Percentiles rank a stretch among this genome's conserved stretches.
These are phyloP conservation scores for Tinamus guttatus DNA, from an alignment of 2,113 vertebrate species.

Conservation along the genomic window DNA sequence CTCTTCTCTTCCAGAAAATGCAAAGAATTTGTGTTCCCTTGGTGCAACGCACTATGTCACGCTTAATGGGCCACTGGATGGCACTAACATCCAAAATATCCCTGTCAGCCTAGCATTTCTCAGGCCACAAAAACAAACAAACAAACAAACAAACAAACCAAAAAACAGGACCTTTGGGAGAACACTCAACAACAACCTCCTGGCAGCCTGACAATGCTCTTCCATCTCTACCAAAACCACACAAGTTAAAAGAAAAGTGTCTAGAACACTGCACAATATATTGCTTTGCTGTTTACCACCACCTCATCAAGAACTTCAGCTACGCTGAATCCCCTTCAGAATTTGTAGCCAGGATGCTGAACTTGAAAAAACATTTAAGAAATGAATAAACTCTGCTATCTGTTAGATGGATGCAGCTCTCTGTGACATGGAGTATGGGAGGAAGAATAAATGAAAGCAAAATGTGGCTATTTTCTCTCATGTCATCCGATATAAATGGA, in stretches of 20 bases:
- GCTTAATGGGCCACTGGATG: background rate
- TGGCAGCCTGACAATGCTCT: background rate
- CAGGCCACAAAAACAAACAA: accelerated
- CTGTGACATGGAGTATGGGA: background rate
- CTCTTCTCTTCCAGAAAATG: background rate
- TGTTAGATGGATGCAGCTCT: background rate
- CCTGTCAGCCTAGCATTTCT: background rate
- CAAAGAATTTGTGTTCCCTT: accelerated
- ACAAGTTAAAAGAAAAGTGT: background rate
- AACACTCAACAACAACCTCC: background rate
- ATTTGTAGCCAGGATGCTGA: background rate
- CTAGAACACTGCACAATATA: background rate
- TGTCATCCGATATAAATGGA: background rate
- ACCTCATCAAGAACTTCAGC: background rate
- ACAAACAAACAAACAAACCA: background rate
- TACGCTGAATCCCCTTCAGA: background rate
- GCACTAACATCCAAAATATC: background rate
- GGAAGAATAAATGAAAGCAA: background rate
- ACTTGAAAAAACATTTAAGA: background rate
- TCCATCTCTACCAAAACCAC: background rate
- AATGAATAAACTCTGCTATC: background rate
- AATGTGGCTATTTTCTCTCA: background rate
- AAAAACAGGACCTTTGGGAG: background rate
- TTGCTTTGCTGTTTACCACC: background rate
- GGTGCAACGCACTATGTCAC: background rate